Base-by-base conservation (phyloP, 2,888 invertebrate species). In the Entomobrya multifasciata region DNA sequence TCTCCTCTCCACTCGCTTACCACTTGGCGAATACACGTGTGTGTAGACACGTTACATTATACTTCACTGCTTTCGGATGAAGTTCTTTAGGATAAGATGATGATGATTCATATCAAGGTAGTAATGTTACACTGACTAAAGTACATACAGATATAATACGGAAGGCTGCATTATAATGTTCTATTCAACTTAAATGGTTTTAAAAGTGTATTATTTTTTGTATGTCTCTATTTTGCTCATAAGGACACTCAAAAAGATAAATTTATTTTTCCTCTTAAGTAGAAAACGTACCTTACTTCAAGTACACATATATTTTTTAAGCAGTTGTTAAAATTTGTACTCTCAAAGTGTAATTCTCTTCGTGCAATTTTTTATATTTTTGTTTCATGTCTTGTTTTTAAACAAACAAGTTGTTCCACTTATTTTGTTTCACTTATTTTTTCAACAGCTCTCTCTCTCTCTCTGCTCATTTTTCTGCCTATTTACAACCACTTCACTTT, bases 21-120 rank as follows among this genome's bases (percentile, higher is more conserved):
- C 57, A 44, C 41, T 44, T 57, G 41, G 44, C 55, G 22, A 30
- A 77, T 60, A 60, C 77, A 60, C 77, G 77, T 77, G 77, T 77
- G 77, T 52, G 52, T 13, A 57, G 22, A 17, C 41, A 41, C 60
- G 60, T 60, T 77, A 60, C 41, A 77, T 77, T 77, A 41, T 77
- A 60, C 57, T 77, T 60, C 44, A 77, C 77, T 77, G 78, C 78
- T 62, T 62, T 72, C 27, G 49, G 72, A 72, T 72, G 47, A 72
- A 72, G 36, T 41, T 55, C 41, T 76, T 25, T 1, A 17, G 36
- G 4, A 36, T 36, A 57, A 20, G 57, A 57, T 76, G 65, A 62
- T 62, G 74, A 57, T 22, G 74, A 52, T 57, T 57, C 76, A 55
- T 55, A 57, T 76, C 27, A 76, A 44, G 57, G 57, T 57, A 76